phyloP scores from a whole-genome alignment of 1,140 invertebrate genomes.

The Bilobella aurantiaca region DNA sequence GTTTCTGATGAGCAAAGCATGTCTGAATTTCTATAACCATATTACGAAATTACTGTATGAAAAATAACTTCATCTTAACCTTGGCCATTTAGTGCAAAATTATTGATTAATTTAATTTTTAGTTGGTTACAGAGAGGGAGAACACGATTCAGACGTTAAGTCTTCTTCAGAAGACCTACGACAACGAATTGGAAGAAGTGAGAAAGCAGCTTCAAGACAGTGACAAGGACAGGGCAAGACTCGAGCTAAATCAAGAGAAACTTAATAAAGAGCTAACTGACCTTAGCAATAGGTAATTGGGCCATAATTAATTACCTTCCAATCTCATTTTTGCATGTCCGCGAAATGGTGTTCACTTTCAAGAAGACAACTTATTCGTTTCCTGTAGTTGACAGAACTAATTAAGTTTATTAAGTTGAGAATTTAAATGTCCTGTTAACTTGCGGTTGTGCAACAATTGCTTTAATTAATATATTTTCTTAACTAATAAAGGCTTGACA shows the following conservation, averaged over 20 bases:
- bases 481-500: slow-evolving; percentile 17
- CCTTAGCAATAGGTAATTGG: slow-evolving; percentile 18
- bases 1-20: too few species aligned
- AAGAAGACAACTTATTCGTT: too few species aligned
- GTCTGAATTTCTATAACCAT: too few species aligned
- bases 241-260: slow-evolving; percentile 17
- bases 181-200: slow-evolving; percentile 21
- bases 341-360: too few species aligned
- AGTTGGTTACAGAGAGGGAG: slow-evolving; percentile 23
- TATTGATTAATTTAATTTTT: slow-evolving; percentile 6
- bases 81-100: too few species aligned
- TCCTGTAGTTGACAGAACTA: too few species aligned
- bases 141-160: slow-evolving; percentile 24
- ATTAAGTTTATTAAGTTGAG: too few species aligned
- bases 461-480: background rate
- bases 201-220: slow-evolving; percentile 20
- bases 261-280: slow-evolving; percentile 22
- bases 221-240: slow-evolving; percentile 21
- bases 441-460: background rate
- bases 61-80: too few species aligned
- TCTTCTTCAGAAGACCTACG: slow-evolving; percentile 22
- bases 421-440: too few species aligned
- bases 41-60: too few species aligned
- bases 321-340: background rate
- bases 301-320: background rate